Conservation (phyloP, 2,797 vertebrate genomes). For the Myotis daubentonii region DNA sequence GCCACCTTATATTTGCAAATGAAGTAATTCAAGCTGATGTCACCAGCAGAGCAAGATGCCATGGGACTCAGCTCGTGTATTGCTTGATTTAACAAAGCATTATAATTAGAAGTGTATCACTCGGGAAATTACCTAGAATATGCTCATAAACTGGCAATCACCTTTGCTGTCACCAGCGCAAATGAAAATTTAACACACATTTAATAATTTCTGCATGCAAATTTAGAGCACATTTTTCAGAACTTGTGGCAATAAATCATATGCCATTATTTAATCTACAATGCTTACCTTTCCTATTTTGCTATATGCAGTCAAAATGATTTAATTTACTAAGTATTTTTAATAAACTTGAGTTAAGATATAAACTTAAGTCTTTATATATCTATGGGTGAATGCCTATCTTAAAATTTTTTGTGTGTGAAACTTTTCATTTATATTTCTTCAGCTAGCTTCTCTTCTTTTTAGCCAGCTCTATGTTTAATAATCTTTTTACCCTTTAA, state of each 20-base stretch:
- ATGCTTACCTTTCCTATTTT: slow-evolving; percentile 39
- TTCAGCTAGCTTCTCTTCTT: neutral
- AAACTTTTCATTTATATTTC: neutral
- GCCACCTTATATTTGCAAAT: slow-evolving; percentile 15
- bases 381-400: neutral
- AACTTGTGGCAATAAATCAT: neutral
- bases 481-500: neutral
- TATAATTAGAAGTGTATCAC: slow-evolving; percentile 60
- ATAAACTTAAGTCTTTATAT: neutral
- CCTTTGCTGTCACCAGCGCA: slow-evolving; percentile 19
- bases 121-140: slow-evolving; percentile 56
- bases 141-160: neutral
- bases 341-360: neutral
- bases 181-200: slow-evolving; percentile 59
- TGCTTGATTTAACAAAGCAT: slow-evolving; percentile 43
- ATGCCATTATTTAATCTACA: neutral
- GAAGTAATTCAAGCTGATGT: slow-evolving; percentile 52
- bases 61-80: neutral
- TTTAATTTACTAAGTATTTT: slow-evolving; percentile 28
- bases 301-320: neutral
- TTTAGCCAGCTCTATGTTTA: neutral
- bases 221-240: slow-evolving; percentile 56
- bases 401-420: neutral
- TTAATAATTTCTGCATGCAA: slow-evolving; percentile 50
- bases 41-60: neutral